These are phyloP conservation scores for Anabacerthia variegaticeps DNA, from an alignment of 2,797 vertebrate genomes.

Conservation along the genomic window DNA sequence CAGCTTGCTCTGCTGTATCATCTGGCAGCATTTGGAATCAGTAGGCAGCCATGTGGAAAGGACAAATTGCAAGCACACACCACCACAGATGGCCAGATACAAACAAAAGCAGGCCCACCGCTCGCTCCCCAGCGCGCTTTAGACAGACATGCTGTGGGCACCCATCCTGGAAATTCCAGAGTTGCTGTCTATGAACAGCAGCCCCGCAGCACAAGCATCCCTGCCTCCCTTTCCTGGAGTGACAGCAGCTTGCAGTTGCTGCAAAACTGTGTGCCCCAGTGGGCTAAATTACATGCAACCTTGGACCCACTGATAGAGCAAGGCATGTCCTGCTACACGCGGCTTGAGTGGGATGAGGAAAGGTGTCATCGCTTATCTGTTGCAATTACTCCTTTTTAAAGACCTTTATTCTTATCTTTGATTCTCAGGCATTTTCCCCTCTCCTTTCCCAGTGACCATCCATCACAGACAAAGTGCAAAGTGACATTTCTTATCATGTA, in stretches of 20 bases:
- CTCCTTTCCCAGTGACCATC: not conserved
- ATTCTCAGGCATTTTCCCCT: not conserved
- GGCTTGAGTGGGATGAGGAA: not conserved
- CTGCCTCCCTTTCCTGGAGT: not conserved
- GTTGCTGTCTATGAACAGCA: not conserved
- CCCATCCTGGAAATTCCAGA: not conserved
- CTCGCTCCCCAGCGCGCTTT: not conserved
- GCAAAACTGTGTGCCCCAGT: not conserved
- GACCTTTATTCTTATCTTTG: not conserved
- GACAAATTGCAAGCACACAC: not conserved
- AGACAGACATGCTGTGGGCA: not conserved
- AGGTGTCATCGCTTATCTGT: not conserved
- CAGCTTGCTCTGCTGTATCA: not conserved
- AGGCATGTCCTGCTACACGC: not conserved
- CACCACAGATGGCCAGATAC: constrained; percentile 1
- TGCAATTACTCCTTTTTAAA: not conserved
- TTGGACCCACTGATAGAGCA: not conserved
- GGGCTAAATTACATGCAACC: not conserved
- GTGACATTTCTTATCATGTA: not conserved
- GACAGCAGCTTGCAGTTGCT: not conserved
- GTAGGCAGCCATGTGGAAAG: not conserved
- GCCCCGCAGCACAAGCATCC: not conserved
- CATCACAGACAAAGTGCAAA: not conserved
- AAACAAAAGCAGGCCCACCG: not conserved
- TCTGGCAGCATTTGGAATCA: not conserved